Evolutionary conservation across 2,888 invertebrate genomes (phyloP), one percentile per base, ranked within the genome.

Genomic region (Tachystola acroxantha): DNA sequence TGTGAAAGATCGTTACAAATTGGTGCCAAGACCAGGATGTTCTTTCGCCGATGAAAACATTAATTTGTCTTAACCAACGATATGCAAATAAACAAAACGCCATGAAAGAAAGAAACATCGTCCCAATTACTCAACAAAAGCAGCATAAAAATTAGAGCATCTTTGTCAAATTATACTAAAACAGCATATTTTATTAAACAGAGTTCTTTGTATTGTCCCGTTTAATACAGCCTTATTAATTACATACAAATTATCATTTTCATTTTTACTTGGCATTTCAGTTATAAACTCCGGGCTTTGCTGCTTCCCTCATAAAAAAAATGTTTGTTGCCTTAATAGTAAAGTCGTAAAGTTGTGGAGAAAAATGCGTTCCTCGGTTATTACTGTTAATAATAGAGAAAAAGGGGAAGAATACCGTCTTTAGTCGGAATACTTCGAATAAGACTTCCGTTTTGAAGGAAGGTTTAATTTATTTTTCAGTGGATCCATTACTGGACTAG

Each of bases 401-500:
- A 19, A 28, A 12, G 19, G 7, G 31, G 19, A 19, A 11, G 10
- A 14, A 13, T 29, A 10, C 10, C 10, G 7, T 27, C 27, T 32
- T 20, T 19, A 13, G 24, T 14, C 10, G 32, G 10, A 29, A 28
- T 28, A 16, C 22, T 24, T 12, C 32, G 30, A 19, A 33, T 14
- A 10, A 27, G 19, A 16, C 20, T 28, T 32, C 29, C 27, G 27
- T 32, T 13, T 33, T 16, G 10, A 12, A 20, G 10, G 28, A 27
- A 31, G 26, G 32, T 13, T 37, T 37, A 37, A 37, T 37, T 37
- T 37, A 37, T 37, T 37, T 37, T 37, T 37, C 37, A 37, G 2
- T 26, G 22, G 29, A 24, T 33, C 33, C 20, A 36, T 36, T 32
- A 36, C 36, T 10, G 25, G 28, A 28, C 12, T 25, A 9, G 28